Conservation (phyloP, 2,888 invertebrate species). For the Ecdyonurus torrentis region DNA sequence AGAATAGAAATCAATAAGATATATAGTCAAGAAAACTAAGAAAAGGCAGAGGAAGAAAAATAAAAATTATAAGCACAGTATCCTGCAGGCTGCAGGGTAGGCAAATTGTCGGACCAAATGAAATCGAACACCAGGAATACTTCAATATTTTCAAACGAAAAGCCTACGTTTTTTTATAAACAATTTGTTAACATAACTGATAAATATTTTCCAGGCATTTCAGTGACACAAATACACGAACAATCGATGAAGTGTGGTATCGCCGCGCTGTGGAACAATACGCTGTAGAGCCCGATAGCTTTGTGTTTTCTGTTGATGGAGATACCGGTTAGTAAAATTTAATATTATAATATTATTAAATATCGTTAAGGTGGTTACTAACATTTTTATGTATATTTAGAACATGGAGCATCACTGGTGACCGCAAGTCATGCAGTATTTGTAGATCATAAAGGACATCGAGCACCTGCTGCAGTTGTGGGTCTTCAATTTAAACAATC, state of each 20-base stretch:
- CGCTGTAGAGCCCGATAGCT: constrained; percentile 69
- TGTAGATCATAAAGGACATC: constrained; percentile 62
- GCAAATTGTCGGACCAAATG: too few relatives aligned
- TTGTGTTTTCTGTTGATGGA: constrained; percentile 78
- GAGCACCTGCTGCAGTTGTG: constrained; percentile 83
- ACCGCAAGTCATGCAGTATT: constrained; percentile 86
- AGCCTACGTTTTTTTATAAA: too few relatives aligned
- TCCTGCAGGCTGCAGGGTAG: too few relatives aligned
- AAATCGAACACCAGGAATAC: too few relatives aligned
- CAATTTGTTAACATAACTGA: too few relatives aligned
- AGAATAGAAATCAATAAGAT: too few relatives aligned
- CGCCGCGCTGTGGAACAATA: constrained; percentile 82
- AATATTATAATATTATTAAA: too few relatives aligned
- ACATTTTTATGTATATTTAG: background rate
- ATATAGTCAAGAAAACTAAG: too few relatives aligned
- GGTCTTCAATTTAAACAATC: constrained; percentile 76
- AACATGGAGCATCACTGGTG: constrained; percentile 37
- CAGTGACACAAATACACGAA: constrained; percentile 58
- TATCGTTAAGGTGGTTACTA: background rate
- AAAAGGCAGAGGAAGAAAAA: too few relatives aligned
- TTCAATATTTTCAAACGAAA: too few relatives aligned
- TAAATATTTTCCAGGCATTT: constrained; percentile 43
- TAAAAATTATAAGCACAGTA: too few relatives aligned
- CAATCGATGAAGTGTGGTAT: constrained; percentile 83
- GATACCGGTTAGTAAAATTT: constrained; percentile 35